Percentiles rank a stretch among this genome's conserved stretches.
Conservation (phyloP, 2,113 vertebrate species). For the Numida meleagris region DNA sequence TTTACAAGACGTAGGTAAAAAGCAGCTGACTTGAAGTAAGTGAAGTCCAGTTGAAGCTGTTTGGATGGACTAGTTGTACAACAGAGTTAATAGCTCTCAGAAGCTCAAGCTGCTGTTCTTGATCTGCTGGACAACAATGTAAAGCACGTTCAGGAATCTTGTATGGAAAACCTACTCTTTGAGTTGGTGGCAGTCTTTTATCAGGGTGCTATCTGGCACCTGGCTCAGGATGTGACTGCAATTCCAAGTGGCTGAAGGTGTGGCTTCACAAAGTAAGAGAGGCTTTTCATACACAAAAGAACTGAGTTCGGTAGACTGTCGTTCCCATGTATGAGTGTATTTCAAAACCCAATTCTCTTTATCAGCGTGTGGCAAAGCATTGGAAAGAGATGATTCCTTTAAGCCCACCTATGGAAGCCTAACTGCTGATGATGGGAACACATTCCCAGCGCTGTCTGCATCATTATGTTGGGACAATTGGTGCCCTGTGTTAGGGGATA, state of each 20-base stretch:
- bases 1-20: not conserved
- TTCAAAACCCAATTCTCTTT: not conserved
- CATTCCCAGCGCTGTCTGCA: not conserved
- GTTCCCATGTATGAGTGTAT: rapidly evolving
- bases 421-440: rapidly evolving
- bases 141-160: not conserved
- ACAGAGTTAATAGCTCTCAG: not conserved
- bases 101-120: not conserved
- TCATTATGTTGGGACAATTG: rapidly evolving
- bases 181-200: not conserved
- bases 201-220: rapidly evolving
- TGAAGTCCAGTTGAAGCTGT: not conserved
- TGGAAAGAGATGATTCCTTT: not conserved
- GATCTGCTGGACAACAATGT: not conserved
- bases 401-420: rapidly evolving
- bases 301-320: rapidly evolving
- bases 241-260: rapidly evolving
- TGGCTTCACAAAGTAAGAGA: not conserved
- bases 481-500: rapidly evolving
- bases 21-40: not conserved
- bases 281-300: rapidly evolving
- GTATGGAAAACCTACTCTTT: not conserved
- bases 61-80: not conserved
- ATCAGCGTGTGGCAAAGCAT: rapidly evolving
- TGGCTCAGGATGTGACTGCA: not conserved